phyloP scores from a whole-genome alignment of 37 sponge, comb jelly and placozoan species.

The Geodia barretti region DNA sequence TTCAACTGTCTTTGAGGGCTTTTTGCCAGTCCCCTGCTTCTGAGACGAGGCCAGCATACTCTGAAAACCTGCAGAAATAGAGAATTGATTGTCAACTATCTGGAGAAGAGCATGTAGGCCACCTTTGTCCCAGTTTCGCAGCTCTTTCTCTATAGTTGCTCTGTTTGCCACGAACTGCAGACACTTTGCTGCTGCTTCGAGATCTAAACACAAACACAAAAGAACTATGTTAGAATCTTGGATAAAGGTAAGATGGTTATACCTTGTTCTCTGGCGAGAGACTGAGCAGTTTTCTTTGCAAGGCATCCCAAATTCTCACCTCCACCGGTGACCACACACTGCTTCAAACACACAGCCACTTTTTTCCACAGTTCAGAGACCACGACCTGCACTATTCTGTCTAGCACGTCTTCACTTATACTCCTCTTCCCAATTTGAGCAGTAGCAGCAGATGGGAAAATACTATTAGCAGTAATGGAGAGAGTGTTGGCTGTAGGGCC shows the following conservation, averaged over 20 bases:
- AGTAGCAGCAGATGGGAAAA: no score
- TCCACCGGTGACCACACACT: no score
- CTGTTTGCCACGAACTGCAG: background rate
- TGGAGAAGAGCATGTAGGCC: background rate
- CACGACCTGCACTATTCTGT: background rate
- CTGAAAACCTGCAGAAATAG: background rate
- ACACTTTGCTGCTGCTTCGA: background rate
- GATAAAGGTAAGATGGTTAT: no score
- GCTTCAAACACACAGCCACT: background rate
- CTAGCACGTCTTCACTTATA: no score
- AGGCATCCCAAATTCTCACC: no score
- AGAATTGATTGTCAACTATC: background rate
- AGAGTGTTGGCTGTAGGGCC: no score
- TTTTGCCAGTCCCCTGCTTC: background rate
- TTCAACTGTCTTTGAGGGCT: background rate
- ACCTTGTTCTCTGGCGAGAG: no score
- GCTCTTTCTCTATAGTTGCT: background rate
- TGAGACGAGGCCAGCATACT: background rate
- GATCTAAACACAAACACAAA: background rate
- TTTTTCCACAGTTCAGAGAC: background rate
- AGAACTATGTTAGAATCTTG: no score
- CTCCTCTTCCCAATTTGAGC: no score
- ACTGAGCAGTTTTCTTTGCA: no score
- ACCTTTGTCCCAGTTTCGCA: background rate
- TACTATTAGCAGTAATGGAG: no score